A percentile compares a stretch with the other conserved stretches of the same genome.
Conservation (phyloP, 2,797 vertebrate genomes). For the Catamblyrhynchus diadema region DNA sequence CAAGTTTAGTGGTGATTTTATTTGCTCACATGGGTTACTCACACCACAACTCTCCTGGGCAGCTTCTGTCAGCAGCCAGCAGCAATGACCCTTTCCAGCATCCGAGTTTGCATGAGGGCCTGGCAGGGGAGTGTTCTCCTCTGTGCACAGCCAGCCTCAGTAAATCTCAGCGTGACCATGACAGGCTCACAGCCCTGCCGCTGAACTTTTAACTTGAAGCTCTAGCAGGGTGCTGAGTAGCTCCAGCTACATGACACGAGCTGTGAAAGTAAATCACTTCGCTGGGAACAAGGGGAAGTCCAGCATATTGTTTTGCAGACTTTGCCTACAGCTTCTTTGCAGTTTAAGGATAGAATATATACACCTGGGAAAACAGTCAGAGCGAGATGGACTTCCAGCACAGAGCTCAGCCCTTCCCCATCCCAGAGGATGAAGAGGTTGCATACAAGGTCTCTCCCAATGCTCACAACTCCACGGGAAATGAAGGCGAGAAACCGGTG, state of each 20-base stretch:
- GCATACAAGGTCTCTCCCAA: slow-evolving; percentile 53
- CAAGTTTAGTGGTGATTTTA: neutral
- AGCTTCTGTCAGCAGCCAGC: neutral
- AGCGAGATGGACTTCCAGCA: slow-evolving; percentile 76
- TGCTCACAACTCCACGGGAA: slow-evolving; percentile 61
- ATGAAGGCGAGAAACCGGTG: slow-evolving; percentile 82
- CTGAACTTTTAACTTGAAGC: slow-evolving; percentile 81
- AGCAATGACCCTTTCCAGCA: neutral
- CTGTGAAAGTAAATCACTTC: slow-evolving; percentile 63
- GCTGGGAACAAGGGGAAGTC: slow-evolving; percentile 62
- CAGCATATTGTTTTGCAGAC: slow-evolving; percentile 49
- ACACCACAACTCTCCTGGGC: neutral
- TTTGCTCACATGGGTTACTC: neutral
- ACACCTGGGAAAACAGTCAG: neutral
- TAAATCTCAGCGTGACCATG: slow-evolving; percentile 23
- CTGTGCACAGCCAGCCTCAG: slow-evolving; percentile 30
- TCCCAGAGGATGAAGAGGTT: slow-evolving; percentile 85
- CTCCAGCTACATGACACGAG: slow-evolving; percentile 64
- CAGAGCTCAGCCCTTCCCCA: slow-evolving; percentile 68
- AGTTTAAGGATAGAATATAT: neutral
- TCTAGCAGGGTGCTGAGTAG: slow-evolving; percentile 69
- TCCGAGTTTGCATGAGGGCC: neutral
- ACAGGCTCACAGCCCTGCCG: slow-evolving; percentile 22
- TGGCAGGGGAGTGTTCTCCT: slow-evolving; percentile 56
- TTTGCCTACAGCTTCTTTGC: neutral